phyloP scores from a whole-genome alignment of 2,113 vertebrate genomes.

The Cyanoderma ruficeps region DNA sequence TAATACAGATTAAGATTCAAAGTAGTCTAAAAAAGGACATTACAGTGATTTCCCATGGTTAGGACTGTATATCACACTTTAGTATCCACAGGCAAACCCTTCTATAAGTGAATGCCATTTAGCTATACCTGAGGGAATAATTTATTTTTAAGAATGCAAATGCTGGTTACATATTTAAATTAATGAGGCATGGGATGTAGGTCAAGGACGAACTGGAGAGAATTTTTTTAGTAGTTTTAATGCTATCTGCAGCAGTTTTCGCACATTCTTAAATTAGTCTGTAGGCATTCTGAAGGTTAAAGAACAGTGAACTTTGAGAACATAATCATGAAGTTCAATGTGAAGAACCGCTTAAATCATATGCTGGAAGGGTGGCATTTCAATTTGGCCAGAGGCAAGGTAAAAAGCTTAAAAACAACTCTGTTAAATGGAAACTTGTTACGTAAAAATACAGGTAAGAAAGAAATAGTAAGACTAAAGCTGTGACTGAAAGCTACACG shows the following conservation, averaged over 20 bases:
- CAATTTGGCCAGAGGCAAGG: conserved; percentile 20
- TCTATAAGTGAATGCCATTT: neutral
- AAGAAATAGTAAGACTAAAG: neutral
- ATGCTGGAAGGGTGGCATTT: neutral
- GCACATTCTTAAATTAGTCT: neutral
- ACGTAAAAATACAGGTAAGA: neutral
- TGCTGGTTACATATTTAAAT: conserved; percentile 26
- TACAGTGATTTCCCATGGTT: neutral
- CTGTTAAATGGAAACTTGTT: neutral
- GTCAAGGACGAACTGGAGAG: neutral
- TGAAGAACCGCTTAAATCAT: conserved; percentile 19
- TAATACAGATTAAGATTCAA: neutral
- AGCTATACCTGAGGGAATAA: neutral
- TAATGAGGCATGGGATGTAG: neutral
- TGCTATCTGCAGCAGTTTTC: conserved; percentile 16
- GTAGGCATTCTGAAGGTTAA: conserved; percentile 7
- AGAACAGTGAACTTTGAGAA: conserved; percentile 35
- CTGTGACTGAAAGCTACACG: neutral
- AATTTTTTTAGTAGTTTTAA: neutral
- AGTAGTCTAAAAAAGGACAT: neutral
- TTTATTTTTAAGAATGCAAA: conserved; percentile 27
- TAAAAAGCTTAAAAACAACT: neutral
- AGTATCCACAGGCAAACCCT: neutral
- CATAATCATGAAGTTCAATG: neutral
- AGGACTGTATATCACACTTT: neutral